These are phyloP conservation scores for Drosophila sulfurigaster DNA, from an alignment of 1,140 invertebrate species.

Conservation along the genomic window DNA sequence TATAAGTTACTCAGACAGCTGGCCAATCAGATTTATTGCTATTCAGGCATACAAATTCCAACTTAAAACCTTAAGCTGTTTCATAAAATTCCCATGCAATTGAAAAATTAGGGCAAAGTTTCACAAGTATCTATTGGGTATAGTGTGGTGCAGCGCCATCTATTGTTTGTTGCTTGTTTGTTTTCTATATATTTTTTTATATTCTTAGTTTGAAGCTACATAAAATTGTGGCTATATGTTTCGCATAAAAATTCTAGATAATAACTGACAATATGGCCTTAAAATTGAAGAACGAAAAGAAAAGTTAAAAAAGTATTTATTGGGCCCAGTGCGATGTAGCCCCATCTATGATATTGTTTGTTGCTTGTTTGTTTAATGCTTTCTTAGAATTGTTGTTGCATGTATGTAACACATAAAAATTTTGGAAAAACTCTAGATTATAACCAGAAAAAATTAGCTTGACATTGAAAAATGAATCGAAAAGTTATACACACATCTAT, in stretches of 20 bases:
- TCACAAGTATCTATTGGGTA: background rate
- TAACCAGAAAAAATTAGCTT: background rate
- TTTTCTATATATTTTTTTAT: background rate
- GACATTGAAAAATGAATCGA: background rate
- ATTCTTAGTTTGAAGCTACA: background rate
- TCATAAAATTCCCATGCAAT: background rate
- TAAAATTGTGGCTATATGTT: background rate
- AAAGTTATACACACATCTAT: background rate
- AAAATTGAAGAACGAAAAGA: too few relatives aligned
- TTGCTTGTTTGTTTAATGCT: too few relatives aligned
- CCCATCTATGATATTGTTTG: too few relatives aligned
- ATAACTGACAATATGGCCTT: too few relatives aligned
- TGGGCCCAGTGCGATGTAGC: too few relatives aligned
- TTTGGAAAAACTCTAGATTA: too few relatives aligned
- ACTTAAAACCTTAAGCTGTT: background rate
- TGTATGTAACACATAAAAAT: too few relatives aligned
- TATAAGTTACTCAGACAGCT: too few relatives aligned
- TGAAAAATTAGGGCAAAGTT: background rate
- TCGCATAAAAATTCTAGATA: too few relatives aligned
- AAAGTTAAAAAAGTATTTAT: too few relatives aligned
- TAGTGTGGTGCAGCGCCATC: background rate
- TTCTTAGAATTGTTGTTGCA: too few relatives aligned
- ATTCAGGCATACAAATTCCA: background rate
- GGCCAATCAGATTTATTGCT: background rate
- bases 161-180: background rate